Conservation (phyloP, 1,140 invertebrate species). For the Phortica variegata region DNA sequence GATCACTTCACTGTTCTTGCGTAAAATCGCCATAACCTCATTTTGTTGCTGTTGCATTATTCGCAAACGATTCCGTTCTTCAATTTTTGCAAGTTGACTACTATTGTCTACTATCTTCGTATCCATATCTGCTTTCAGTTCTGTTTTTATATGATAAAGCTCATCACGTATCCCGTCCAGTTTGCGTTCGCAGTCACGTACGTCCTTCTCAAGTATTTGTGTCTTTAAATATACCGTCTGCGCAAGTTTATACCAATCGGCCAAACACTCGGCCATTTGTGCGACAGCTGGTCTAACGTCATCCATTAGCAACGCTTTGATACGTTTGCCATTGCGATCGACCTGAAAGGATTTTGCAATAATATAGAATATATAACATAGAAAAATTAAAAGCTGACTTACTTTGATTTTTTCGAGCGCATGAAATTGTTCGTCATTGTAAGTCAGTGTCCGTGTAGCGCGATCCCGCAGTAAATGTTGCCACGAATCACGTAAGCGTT, state of each 20-base stretch:
- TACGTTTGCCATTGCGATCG: conserved; percentile 66
- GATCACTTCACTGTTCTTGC: conserved; percentile 36
- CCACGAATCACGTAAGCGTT: conserved; percentile 84
- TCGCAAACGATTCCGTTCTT: conserved; percentile 39
- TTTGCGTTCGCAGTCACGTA: conserved; percentile 60
- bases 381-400: not conserved
- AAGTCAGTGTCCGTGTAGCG: conserved; percentile 78
- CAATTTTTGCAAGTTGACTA: conserved; percentile 46
- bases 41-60: conserved; percentile 42
- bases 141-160: conserved; percentile 41
- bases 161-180: conserved; percentile 44
- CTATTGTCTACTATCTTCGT: conserved; percentile 38
- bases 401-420: conserved; percentile 79
- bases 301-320: conserved; percentile 66
- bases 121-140: conserved; percentile 39
- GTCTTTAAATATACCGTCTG: conserved; percentile 73
- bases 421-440: conserved; percentile 93
- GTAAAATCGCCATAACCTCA: conserved; percentile 39
- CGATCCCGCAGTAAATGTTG: conserved; percentile 85
- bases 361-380: too few species aligned
- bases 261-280: conserved; percentile 70
- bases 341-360: conserved; percentile 10
- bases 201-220: conserved; percentile 71
- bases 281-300: conserved; percentile 68
- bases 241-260: conserved; percentile 81